A percentile compares a stretch with the other conserved stretches of the same genome.
These are phyloP conservation scores for Bos indicus DNA, from an alignment of 2,113 vertebrate species.

Conservation along the genomic window DNA sequence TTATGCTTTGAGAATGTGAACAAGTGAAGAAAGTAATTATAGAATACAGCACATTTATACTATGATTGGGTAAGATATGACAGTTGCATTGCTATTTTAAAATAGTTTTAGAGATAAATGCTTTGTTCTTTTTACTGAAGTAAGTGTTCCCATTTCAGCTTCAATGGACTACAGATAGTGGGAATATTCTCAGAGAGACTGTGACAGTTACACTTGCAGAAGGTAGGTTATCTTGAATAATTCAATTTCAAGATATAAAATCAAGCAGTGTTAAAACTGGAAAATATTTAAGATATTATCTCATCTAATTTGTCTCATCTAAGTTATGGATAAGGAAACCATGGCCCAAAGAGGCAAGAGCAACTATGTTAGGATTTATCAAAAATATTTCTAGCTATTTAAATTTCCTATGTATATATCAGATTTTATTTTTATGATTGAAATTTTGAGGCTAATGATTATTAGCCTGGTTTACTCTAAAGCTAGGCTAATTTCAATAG, in stretches of 20 bases:
- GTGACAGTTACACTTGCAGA: slow-evolving; percentile 86
- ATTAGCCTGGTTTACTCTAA: not conserved
- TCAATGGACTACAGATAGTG: slow-evolving; percentile 83
- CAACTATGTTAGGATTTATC: not conserved
- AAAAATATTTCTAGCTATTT: not conserved
- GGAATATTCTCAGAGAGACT: slow-evolving; percentile 84
- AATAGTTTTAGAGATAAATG: slow-evolving; percentile 6
- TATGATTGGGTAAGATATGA: slow-evolving; percentile 11
- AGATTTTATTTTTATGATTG: not conserved
- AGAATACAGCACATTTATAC: not conserved
- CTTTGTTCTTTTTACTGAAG: slow-evolving; percentile 18
- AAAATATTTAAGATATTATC: not conserved
- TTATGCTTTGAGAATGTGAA: slow-evolving; percentile 27
- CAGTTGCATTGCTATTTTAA: slow-evolving; percentile 8
- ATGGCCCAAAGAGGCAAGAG: not conserved
- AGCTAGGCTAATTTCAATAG: not conserved
- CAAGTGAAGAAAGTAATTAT: not conserved
- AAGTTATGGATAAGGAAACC: slow-evolving; percentile 1
- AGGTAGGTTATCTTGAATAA: slow-evolving; percentile 77
- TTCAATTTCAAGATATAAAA: slow-evolving; percentile 25
- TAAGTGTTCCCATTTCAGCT: slow-evolving; percentile 75
- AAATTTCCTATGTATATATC: not conserved
- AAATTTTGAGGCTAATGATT: not conserved
- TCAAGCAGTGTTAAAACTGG: not conserved
- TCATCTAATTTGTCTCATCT: not conserved